Evolutionary conservation across 1,140 invertebrate species (phyloP).

Genomic region (Hestina assimilis): DNA sequence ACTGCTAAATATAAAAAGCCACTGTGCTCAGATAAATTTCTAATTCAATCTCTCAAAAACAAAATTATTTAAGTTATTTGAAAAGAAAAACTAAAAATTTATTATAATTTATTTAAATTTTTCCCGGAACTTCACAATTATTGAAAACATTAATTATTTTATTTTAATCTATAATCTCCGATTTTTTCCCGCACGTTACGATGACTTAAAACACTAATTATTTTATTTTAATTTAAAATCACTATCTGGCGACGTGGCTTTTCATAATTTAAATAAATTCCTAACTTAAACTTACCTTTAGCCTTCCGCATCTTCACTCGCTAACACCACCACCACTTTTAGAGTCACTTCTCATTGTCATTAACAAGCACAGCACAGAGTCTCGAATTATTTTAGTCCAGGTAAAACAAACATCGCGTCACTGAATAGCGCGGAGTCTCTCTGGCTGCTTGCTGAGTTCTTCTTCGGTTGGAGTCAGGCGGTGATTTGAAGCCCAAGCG

Average conservation of each 20-base stretch:
- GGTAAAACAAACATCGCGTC: slow-evolving; percentile 41
- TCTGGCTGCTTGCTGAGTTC: slow-evolving; percentile 16
- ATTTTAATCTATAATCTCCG: no score
- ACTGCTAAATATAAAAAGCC: no score
- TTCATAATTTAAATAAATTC: neutral
- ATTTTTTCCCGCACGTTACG: no score
- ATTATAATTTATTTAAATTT: no score
- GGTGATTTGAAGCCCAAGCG: slow-evolving; percentile 51
- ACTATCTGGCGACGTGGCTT: neutral
- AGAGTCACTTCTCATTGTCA: slow-evolving; percentile 37
- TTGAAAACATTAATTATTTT: no score
- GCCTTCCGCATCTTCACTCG: slow-evolving; percentile 31
- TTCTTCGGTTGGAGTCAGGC: slow-evolving; percentile 36
- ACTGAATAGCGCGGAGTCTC: slow-evolving; percentile 22
- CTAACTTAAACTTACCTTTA: slow-evolving; percentile 55
- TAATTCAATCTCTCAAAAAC: no score
- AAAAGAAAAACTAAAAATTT: no score
- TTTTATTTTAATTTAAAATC: neutral
- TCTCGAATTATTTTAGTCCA: slow-evolving; percentile 29
- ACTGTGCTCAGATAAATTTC: no score
- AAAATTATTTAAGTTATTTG: no score
- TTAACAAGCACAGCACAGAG: slow-evolving; percentile 38
- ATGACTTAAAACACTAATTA: neutral
- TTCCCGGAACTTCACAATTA: no score
- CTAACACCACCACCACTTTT: slow-evolving; percentile 30